Evolutionary conservation across 2,113 vertebrate species (phyloP).

Genomic region (Chionis minor): DNA sequence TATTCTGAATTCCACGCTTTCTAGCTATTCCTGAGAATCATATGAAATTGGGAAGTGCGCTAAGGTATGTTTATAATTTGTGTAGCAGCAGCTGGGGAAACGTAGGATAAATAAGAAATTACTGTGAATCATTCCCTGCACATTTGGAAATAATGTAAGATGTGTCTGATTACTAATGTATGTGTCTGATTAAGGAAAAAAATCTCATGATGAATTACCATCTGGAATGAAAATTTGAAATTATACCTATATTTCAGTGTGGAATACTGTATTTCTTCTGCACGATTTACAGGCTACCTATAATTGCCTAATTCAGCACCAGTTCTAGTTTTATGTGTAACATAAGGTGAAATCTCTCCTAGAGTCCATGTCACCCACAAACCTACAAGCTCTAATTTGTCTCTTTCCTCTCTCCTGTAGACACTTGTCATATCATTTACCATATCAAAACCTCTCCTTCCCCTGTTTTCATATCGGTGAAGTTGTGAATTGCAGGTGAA

Average conservation of each 20-base stretch:
- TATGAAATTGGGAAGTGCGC: background rate
- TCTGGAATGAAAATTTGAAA: background rate
- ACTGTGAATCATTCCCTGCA: background rate
- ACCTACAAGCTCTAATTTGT: background rate
- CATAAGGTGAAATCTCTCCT: background rate
- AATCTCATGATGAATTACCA: background rate
- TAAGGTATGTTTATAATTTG: background rate
- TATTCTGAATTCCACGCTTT: background rate
- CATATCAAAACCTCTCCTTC: background rate
- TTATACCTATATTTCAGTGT: background rate
- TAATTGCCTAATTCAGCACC: background rate
- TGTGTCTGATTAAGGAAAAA: background rate
- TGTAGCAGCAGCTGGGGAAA: background rate
- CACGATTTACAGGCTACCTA: background rate
- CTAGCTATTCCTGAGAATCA: background rate
- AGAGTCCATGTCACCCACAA: background rate
- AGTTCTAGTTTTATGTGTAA: background rate
- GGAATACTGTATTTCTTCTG: background rate
- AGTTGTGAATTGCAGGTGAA: background rate
- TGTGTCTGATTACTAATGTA: background rate
- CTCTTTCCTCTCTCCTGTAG: background rate
- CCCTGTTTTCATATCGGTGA: background rate
- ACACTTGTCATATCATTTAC: background rate
- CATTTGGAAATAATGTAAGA: background rate
- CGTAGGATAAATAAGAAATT: background rate